Evolutionary conservation across 2,113 vertebrate species (phyloP), one percentile per base, ranked within the genome.

Genomic region (Boulengeromyrus knoepffleri): DNA sequence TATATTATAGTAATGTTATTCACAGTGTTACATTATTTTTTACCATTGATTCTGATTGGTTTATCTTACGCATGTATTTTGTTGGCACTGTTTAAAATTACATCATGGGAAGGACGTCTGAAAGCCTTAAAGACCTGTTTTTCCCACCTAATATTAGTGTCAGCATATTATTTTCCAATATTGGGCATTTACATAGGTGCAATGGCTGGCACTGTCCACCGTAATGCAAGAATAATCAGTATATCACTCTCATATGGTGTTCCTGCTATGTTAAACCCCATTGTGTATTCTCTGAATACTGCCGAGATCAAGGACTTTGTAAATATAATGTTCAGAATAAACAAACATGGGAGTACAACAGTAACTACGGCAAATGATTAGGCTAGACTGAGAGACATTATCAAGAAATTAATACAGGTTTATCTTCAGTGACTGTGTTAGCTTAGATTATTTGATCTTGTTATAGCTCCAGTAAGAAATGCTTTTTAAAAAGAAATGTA

Each of bases 21-120:
- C 7, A 66, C 52, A 58, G 12, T 84, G 21, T 3, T 92, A 2
- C 45, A 92, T 42, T 86, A 91, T 85, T 94, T 88, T 87, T 1
- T 90, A n/a, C 93, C 93, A 3, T 7, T 93, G 47, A 0, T 89
- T 17, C 90, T 94, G 5, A 93, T 93, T 87, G 74, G 70, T 21
- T 17, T 90, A 2, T 92, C 91, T 2, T 94, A 94, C 83, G 27
- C 88, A 9, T 93, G 88, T 49, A 94, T 94, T 58, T 13, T 84
- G 10, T 50, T 91, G 45, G 87, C 92, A 8, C 88, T 93, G 88
- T 90, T n/a, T 84, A 92, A 90, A 91, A 90, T 92, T 42, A 88
- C 91, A 39, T 83, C 92, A n/a, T 92, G 90, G 88, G 50, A 90
- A 70, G 62, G 62, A 31, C 62, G 62, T 70, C n/a, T 70, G 3